Evolutionary conservation across 2,113 vertebrate genomes (phyloP), one percentile per base, ranked within the genome.

Genomic region (Ameiurus melas): DNA sequence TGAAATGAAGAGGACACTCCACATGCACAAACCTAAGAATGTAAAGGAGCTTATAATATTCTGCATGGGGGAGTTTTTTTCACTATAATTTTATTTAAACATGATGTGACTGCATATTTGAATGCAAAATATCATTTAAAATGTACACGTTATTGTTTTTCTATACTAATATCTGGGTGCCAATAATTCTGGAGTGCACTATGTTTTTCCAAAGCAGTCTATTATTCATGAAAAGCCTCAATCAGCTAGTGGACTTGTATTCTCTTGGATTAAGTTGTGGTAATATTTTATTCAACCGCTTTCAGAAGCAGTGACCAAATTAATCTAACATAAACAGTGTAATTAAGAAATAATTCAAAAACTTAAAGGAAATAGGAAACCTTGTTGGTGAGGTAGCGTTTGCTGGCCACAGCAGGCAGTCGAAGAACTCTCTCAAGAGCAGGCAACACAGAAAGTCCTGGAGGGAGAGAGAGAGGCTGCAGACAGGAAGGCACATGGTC

Each of bases 311-410:
- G 16, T 19, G 9, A 68, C 22, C 30, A 25, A 68, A 43, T 10
- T 12, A 19, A 25, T 17, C 62, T 7, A 64, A 83, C 25, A 47
- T 66, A 39, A 39, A 57, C 30, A 60, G 33, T 83, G 20, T 60
- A 39, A 62, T 84, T 84, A 13, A 84, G 58, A 17, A 64, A 66
- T 30, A 53, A 80, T 57, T 80, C 25, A 58, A 66, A 75, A 60
- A 20, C 17, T 64, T 20, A n/a, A 22, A 19, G 53, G 0, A 30
- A 78, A 75, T 13, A 80, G 53, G 6, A 58, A 83, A 98, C 98
- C 97, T 99, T 99, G 90, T 97, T 99, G 90, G 98, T 99, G 89
- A 99, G 96, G 92, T 98, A 98, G 86, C 97, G 96, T 87, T 99
- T 99, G 93, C 97, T 98, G 12, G 96, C 97, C 87, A 99, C 97